Evolutionary conservation across 92 coral and sea anemone genomes (phyloP).

Genomic region (Plumapathes pennacea): DNA sequence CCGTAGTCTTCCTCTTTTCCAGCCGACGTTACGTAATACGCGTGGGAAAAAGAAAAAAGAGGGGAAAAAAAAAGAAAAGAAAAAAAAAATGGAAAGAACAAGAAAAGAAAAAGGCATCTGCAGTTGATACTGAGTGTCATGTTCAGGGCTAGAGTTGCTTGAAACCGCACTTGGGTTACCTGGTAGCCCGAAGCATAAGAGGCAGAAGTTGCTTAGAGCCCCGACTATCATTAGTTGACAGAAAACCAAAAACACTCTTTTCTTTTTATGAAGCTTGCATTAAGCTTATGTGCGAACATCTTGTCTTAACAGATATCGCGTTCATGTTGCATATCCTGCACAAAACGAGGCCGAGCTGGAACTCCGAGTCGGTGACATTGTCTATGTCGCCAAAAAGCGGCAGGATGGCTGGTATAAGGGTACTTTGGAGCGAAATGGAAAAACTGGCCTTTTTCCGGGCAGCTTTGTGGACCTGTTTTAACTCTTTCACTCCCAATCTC

Average conservation of each 20-base stretch:
- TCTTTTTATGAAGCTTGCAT: neutral
- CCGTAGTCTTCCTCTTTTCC: no score
- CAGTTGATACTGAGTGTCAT: no score
- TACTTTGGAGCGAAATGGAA: constrained; percentile 94
- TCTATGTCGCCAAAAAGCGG: constrained; percentile 82
- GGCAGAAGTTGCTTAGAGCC: neutral
- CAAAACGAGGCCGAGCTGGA: constrained; percentile 92
- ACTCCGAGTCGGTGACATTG: constrained; percentile 85
- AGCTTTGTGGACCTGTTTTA: constrained; percentile 80
- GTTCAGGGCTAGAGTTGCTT: no score
- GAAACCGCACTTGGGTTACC: no score
- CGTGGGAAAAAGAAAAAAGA: no score
- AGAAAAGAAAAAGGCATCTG: no score
- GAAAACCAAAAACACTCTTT: neutral
- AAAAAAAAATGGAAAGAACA: no score
- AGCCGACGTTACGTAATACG: no score
- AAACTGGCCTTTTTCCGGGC: constrained; percentile 91
- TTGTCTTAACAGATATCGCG: constrained; percentile 75
- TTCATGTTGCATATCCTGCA: constrained; percentile 84
- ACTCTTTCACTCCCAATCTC: no score
- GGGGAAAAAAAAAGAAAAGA: no score
- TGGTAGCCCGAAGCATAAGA: no score
- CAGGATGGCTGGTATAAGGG: constrained; percentile 98
- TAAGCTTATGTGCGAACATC: neutral
- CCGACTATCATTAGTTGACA: neutral